Conservation (phyloP, 2,797 vertebrate species). For the Galago senegalensis region DNA sequence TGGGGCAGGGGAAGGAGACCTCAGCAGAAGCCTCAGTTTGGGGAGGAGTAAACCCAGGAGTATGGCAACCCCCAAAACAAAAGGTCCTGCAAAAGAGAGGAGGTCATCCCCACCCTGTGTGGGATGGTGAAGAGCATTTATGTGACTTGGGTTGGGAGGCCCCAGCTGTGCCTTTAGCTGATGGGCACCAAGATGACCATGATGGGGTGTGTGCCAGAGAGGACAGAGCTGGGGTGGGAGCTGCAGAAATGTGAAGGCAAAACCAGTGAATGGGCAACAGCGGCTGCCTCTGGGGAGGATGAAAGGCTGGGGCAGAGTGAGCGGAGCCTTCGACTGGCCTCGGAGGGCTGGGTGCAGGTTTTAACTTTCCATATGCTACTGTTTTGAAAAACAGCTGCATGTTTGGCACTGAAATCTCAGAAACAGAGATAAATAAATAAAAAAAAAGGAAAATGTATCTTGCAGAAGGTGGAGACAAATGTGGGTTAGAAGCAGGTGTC, state of each 20-base stretch:
- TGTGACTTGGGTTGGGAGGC: not conserved
- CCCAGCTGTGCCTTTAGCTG: not conserved
- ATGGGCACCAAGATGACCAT: not conserved
- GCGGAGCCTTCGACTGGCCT: not conserved
- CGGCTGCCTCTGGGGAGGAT: not conserved
- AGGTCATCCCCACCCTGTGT: not conserved
- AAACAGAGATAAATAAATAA: not conserved
- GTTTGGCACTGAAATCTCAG: slow-evolving; percentile 54
- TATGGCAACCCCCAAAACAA: not conserved
- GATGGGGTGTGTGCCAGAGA: not conserved
- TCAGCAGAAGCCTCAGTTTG: not conserved
- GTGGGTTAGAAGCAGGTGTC: not conserved
- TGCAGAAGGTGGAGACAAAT: not conserved
- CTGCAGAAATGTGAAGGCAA: not conserved
- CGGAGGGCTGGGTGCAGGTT: not conserved
- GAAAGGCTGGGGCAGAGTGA: too few relatives aligned
- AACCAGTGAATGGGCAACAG: not conserved
- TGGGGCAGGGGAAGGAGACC: not conserved
- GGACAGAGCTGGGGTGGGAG: not conserved
- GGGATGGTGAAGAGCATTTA: not conserved
- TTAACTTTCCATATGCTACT: not conserved
- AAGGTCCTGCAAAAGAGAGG: not conserved
- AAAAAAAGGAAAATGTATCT: not conserved
- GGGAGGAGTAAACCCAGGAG: not conserved
- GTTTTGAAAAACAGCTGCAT: slow-evolving; percentile 22